Evolutionary conservation across 2,888 invertebrate genomes (phyloP).

Genomic region (Hedya salicella): DNA sequence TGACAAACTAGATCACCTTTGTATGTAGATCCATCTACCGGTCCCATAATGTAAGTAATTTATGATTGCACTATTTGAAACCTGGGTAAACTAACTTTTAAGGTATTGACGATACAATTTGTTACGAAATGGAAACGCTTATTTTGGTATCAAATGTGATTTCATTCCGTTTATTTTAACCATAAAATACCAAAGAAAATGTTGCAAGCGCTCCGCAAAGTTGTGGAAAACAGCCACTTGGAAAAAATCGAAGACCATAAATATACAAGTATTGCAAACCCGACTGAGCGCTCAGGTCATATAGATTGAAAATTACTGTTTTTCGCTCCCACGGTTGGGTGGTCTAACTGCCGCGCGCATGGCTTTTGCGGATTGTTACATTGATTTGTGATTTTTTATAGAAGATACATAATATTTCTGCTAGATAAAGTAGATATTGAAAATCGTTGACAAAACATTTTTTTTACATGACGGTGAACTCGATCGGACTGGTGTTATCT

Average conservation of each 20-base stretch:
- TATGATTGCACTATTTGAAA: no score
- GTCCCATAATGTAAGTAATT: no score
- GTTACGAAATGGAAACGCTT: no score
- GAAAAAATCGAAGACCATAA: constrained; percentile 13
- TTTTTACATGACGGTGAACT: no score
- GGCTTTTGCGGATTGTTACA: constrained; percentile 25
- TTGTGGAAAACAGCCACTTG: constrained; percentile 13
- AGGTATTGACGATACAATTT: no score
- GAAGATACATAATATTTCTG: no score
- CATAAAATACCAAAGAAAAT: constrained; percentile 8
- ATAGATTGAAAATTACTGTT: constrained; percentile 33
- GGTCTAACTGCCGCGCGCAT: constrained; percentile 31
- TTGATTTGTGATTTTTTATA: constrained; percentile 32
- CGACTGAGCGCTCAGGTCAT: constrained; percentile 15
- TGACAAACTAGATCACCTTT: no score
- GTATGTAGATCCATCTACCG: no score
- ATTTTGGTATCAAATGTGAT: background rate
- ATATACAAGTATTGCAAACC: constrained; percentile 19
- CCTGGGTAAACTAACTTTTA: no score
- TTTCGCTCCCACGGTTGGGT: constrained; percentile 41
- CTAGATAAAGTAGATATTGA: no score
- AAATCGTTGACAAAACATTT: no score
- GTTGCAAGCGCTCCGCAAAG: background rate
- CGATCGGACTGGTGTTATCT: no score
- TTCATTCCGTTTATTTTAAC: background rate